Conservation (phyloP, 2,888 invertebrate genomes). For the Ephialtes manifestator region DNA sequence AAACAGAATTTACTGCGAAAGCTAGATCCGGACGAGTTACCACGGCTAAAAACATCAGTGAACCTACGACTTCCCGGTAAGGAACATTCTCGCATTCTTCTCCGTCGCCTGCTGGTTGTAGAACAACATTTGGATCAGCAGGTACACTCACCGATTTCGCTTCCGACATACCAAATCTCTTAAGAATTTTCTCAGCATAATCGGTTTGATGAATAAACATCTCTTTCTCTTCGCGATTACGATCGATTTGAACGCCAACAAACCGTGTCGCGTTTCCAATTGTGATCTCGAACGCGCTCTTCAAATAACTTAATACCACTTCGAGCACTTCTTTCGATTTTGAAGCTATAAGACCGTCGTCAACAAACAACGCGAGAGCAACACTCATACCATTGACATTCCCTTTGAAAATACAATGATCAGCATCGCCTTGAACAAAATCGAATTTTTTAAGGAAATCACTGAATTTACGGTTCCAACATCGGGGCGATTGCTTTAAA, state of each 20-base stretch:
- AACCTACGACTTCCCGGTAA: conserved; percentile 70
- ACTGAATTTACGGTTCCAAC: conserved; percentile 65
- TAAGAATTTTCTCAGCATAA: neutral
- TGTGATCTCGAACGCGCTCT: conserved; percentile 66
- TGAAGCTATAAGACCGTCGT: conserved; percentile 62
- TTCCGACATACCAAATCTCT: neutral
- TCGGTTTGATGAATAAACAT: conserved; percentile 31
- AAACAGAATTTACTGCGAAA: conserved; percentile 47
- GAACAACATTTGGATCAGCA: conserved; percentile 9
- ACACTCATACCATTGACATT: neutral
- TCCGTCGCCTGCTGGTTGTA: conserved; percentile 13
- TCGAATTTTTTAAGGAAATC: conserved; percentile 51
- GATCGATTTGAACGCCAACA: conserved; percentile 64
- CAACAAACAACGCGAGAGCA: conserved; percentile 58
- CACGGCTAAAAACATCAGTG: conserved; percentile 66
- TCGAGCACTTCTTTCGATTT: conserved; percentile 60
- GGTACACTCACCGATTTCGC: conserved; percentile 15
- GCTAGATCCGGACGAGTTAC: conserved; percentile 66
- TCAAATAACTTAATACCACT: conserved; percentile 35
- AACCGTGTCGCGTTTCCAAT: conserved; percentile 59
- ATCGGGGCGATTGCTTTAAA: conserved; percentile 62
- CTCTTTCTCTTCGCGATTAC: conserved; percentile 22
- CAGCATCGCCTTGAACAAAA: conserved; percentile 7
- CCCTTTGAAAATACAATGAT: neutral
- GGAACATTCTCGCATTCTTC: conserved; percentile 56